Evolutionary conservation across 2,888 invertebrate species (phyloP).

Genomic region (Drosophila sordidapex): DNA sequence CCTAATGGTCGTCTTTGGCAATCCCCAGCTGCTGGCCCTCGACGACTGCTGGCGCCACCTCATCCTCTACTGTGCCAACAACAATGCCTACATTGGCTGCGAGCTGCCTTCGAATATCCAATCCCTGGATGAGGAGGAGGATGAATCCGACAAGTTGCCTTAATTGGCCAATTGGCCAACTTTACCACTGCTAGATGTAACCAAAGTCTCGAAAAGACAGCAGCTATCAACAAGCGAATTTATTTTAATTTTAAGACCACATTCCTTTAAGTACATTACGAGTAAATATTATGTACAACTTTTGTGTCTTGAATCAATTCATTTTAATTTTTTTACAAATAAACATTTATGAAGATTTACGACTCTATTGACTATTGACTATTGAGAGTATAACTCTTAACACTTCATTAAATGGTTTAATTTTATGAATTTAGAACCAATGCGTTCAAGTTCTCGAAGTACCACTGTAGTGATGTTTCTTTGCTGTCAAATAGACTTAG

Average conservation of each 20-base stretch:
- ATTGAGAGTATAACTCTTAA: background rate
- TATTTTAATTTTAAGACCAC: slow-evolving; percentile 7
- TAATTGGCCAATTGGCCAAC: background rate
- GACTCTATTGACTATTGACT: background rate
- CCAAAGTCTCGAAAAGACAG: slow-evolving; percentile 22
- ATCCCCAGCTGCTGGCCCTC: slow-evolving; percentile 89
- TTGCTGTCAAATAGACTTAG: background rate
- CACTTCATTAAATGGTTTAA: no score
- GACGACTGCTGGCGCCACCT: slow-evolving; percentile 90
- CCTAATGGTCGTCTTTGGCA: slow-evolving; percentile 92
- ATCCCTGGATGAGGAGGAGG: slow-evolving; percentile 22
- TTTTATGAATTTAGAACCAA: background rate
- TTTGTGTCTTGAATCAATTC: background rate
- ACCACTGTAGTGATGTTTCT: background rate
- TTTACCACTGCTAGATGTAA: slow-evolving; percentile 27
- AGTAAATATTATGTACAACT: background rate
- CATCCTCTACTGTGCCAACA: slow-evolving; percentile 87
- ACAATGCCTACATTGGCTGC: slow-evolving; percentile 90
- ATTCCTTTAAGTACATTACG: background rate
- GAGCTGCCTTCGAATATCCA: slow-evolving; percentile 86
- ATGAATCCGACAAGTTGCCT: slow-evolving; percentile 12
- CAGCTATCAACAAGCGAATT: slow-evolving; percentile 12
- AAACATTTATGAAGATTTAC: background rate
- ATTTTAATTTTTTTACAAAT: background rate
- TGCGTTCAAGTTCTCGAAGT: background rate